Conservation (phyloP, 2,113 vertebrate genomes). For the Sterrhoptilus dennistouni region DNA sequence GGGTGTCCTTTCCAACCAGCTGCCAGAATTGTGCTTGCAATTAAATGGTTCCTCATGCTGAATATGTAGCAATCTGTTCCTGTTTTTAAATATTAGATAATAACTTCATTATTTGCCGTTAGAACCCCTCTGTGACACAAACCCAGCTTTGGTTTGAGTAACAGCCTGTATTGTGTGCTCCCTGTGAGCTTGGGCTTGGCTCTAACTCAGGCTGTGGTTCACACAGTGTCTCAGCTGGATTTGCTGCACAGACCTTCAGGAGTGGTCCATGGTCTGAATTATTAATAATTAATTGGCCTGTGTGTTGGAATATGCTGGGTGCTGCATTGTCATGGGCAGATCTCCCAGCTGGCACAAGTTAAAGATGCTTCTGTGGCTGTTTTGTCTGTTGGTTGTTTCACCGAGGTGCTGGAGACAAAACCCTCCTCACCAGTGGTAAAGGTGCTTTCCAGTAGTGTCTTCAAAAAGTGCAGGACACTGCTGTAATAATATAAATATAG, state of each 20-base stretch:
- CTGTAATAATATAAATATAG: rapidly evolving
- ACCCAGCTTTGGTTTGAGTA: background rate
- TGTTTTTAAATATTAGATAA: background rate
- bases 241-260: background rate
- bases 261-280: background rate
- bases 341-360: background rate
- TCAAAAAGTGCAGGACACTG: background rate
- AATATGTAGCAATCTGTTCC: background rate
- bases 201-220: background rate
- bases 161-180: background rate
- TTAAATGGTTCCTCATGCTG: constrained; percentile 6
- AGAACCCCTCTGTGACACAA: background rate
- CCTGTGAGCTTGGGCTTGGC: background rate
- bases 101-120: background rate
- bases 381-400: background rate
- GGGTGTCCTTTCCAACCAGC: background rate
- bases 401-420: background rate
- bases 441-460: background rate
- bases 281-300: background rate
- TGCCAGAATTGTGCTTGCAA: background rate
- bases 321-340: background rate
- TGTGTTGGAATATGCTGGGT: background rate
- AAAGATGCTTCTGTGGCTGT: background rate
- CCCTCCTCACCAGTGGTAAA: background rate
- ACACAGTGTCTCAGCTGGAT: background rate